Conservation (phyloP, 2,888 invertebrate genomes). For the Adelognathus sp. region DNA sequence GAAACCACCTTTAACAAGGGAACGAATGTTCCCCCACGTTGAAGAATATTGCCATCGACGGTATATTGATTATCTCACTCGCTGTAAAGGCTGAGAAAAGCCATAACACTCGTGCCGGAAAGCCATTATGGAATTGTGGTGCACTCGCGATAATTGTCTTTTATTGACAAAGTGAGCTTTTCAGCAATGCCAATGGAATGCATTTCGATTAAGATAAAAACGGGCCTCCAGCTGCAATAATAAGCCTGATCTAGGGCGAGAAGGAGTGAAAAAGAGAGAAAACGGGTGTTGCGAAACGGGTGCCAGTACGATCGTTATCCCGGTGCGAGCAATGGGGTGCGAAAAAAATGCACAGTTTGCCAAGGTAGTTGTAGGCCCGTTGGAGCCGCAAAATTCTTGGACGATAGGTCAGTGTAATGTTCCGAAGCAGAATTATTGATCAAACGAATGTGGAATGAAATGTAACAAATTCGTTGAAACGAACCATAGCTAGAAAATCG, state of each 20-base stretch:
- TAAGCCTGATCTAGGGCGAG: neutral
- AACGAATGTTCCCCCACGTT: too few relatives aligned
- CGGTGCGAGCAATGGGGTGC: neutral
- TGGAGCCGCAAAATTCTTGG: neutral
- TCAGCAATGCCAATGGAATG: neutral
- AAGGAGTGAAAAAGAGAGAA: too few relatives aligned
- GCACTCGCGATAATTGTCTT: constrained; percentile 26
- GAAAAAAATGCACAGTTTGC: neutral
- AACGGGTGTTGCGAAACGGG: neutral
- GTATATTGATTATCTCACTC: too few relatives aligned
- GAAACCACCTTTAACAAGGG: too few relatives aligned
- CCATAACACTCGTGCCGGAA: neutral
- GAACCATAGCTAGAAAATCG: neutral
- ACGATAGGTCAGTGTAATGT: neutral
- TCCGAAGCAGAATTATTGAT: neutral
- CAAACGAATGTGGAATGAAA: neutral
- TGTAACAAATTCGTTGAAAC: neutral
- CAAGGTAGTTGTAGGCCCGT: neutral
- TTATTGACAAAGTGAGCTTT: neutral
- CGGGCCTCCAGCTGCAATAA: neutral
- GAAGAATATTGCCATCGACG: too few relatives aligned
- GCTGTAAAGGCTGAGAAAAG: too few relatives aligned
- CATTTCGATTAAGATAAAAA: neutral
- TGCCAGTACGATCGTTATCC: neutral
- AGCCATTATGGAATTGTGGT: neutral